Evolutionary conservation across 1,140 invertebrate genomes (phyloP).

Genomic region (Drosophila sturtevanti): DNA sequence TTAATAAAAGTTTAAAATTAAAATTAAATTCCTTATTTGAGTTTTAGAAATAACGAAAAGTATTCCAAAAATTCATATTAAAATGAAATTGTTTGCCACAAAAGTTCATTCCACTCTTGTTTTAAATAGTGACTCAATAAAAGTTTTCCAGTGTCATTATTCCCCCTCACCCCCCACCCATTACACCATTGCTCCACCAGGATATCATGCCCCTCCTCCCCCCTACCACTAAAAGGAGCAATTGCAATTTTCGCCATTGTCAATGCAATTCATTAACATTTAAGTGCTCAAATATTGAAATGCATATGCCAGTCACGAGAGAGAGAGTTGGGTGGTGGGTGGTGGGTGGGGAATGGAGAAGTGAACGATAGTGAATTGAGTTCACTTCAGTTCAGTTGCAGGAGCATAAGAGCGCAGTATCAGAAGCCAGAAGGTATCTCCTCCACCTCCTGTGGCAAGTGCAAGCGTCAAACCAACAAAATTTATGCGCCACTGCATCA

Average conservation of each 20-base stretch:
- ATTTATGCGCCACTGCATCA: conserved; percentile 67
- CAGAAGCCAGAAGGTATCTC: conserved; percentile 3
- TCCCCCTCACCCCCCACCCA: no score
- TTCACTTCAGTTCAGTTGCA: background rate
- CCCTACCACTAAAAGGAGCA: background rate
- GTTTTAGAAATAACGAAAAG: no score
- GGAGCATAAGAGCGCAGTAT: no score
- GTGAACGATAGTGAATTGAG: conserved; percentile 1
- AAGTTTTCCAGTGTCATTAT: background rate
- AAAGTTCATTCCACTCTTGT: background rate
- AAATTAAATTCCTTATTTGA: no score
- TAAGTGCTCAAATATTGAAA: conserved; percentile 40
- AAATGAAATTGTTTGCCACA: no score
- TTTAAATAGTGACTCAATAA: background rate
- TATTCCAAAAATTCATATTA: no score
- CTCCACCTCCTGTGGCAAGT: background rate
- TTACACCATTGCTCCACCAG: no score
- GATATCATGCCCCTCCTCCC: no score
- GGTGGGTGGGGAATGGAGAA: background rate
- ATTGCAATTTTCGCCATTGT: conserved; percentile 25
- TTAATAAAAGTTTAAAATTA: no score
- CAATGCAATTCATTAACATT: conserved; percentile 43
- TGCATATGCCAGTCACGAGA: conserved; percentile 17
- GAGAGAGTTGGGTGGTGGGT: background rate
- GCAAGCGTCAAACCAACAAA: conserved; percentile 46